Base-by-base conservation (phyloP, 2,113 vertebrate genomes). In the Centropus unirufus region DNA sequence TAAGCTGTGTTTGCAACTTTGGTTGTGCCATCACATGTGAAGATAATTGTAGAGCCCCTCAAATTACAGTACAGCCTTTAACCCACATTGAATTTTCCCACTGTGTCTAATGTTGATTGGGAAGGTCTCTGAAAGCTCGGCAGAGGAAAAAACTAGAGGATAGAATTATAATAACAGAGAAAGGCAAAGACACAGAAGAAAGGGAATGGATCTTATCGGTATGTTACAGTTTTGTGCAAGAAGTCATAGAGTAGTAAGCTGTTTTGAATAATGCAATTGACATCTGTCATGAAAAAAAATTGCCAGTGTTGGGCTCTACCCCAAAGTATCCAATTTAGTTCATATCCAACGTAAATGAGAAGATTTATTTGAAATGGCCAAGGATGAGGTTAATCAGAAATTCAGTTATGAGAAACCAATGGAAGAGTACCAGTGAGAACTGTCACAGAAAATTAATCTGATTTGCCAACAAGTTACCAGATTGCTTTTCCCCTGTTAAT, bases 61-160 rank as follows among this genome's bases (percentile, higher is more conserved):
- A 81, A 94, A 90, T 92, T 95, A 54, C 49, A 26, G 79, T 23
- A 30, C 27, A 42, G 87, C 84, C 91, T 95, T 66, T 85, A 69
- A 51, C 91, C 82, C 85, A 22, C 15, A 6, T 32, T 3, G 49
- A 77, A 58, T 75, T 93, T 91, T 39, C 83, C 59, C 40, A 16
- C 77, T 14, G 85, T 83, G 82, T 70, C 92, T 93, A 32, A 77
- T 87, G 91, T 22, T 94, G 96, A 95, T 95, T 85, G 74, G 87
- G 82, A 93, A 95, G 95, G 85, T 49, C 95, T 96, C 93, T 97
- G 95, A 91, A 89, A 95, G 95, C 88, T 94, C 96, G 88, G 96
- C 73, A 87, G 86, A 93, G 67, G 86, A 83, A 96, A 75, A 88
- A 83, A 26, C 59, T 81, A 82, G 85, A 34, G 76, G 76, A 83